Evolutionary conservation across 2,113 vertebrate genomes (phyloP), one percentile per base, ranked within the genome.

Genomic region (Tretioscincus oriximinensis): DNA sequence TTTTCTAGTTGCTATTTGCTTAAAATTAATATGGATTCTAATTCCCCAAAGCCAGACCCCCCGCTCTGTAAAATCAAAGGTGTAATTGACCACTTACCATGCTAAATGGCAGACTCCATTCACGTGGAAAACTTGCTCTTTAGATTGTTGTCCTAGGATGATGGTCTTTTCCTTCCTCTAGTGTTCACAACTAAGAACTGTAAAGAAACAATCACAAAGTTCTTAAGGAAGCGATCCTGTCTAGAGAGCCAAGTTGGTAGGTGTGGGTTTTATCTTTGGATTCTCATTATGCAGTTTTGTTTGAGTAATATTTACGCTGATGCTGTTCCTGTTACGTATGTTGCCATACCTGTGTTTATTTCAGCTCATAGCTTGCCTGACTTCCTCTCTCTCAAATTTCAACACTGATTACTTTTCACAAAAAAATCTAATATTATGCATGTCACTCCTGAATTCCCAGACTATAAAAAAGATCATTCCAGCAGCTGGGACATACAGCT

Each of bases 41-140:
- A 26, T 74, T 16, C 18, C 47, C 16, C 16, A 1, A 76, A 10
- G 60, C 18, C 8, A 61, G 45, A 61, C 21, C 26, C 11, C 28
- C 9, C 2, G 69, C 24, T 41, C 64, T 72, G 20, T 21, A 60
- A 28, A 10, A 70, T 28, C 12, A 2, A 28, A 29, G 31, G 20
- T 28, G 24, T 70, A 7, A 70, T 51, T 22, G 76, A 41, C n/a
- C 12, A 76, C 80, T 82, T 82, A 82, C 80, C 80, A 82, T 82
- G 69, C 21, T 76, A 61, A 76, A 63, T 18, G 5, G 7, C 18
- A 45, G 35, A 35, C 61, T 49, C 24, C n/a, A 69, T 70, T 29
- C 61, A 69, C 49, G 35, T 35, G 26, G 31, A 69, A 65, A 70
- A 81, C 29, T 63, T n/a, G 22, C 41, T 35, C 16, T 69, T 70